phyloP scores from a whole-genome alignment of 2,888 invertebrate species.

The Teleiodes luculella region DNA sequence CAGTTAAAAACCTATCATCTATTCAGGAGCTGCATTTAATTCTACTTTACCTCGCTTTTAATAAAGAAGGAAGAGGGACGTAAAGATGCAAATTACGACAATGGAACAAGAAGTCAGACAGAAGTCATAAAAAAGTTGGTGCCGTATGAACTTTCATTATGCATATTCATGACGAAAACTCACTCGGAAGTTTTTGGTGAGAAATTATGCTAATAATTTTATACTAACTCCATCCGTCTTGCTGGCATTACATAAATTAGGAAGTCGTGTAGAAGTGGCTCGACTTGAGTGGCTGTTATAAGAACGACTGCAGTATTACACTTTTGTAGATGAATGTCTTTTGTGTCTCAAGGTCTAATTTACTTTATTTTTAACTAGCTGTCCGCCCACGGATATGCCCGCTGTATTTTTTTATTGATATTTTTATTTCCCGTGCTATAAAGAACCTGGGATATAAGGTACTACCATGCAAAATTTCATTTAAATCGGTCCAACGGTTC shows the following conservation, averaged over 20 bases:
- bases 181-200: constrained; percentile 73
- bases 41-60: constrained; percentile 1
- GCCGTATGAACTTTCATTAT: constrained; percentile 65
- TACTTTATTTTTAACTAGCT: too few species aligned
- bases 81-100: constrained; percentile 61
- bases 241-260: constrained; percentile 50
- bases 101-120: constrained; percentile 62
- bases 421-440: too few species aligned
- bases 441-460: too few species aligned
- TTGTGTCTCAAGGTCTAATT: too few species aligned
- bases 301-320: too few species aligned
- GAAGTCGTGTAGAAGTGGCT: constrained; percentile 40
- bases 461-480: too few species aligned
- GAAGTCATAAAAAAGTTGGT: constrained; percentile 64
- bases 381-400: too few species aligned
- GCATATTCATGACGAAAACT: constrained; percentile 72
- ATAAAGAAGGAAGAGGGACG: constrained; percentile 7
- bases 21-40: not conserved
- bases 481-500: too few species aligned
- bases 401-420: too few species aligned
- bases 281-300: too few species aligned
- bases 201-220: constrained; percentile 75
- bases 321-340: too few species aligned
- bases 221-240: constrained; percentile 70
- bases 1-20: too few species aligned